Conservation (phyloP, 2,113 vertebrate genomes). For the Madoqua kirkii region DNA sequence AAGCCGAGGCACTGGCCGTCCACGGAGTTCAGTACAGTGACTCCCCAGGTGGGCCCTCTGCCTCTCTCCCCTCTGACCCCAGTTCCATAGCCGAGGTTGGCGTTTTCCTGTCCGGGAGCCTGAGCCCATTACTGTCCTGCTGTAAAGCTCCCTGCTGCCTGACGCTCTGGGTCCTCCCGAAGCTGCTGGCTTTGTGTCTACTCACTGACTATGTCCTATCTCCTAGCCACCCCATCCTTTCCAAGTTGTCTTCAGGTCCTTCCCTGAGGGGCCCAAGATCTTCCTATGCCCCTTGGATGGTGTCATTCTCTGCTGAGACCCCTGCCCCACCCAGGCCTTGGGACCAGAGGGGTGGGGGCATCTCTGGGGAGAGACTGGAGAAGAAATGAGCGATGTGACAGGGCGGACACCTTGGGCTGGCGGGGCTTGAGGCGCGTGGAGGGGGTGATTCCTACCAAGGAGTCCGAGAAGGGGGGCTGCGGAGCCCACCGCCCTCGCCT, state of each 20-base stretch:
- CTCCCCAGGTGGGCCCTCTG: background rate
- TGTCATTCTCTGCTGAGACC: background rate
- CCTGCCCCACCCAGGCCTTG: rapidly evolving
- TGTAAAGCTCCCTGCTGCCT: background rate
- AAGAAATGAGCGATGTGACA: rapidly evolving
- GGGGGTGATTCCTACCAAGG: background rate
- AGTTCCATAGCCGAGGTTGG: rapidly evolving
- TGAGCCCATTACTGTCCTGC: rapidly evolving
- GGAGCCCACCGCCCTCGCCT: background rate
- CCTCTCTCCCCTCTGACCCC: background rate
- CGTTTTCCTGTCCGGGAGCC: background rate
- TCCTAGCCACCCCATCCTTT: background rate
- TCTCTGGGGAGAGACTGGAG: background rate
- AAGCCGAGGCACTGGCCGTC: rapidly evolving
- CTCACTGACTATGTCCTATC: rapidly evolving
- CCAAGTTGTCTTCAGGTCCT: background rate
- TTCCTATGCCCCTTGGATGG: background rate
- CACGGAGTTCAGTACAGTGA: rapidly evolving
- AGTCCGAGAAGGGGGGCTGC: background rate
- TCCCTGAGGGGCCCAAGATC: background rate
- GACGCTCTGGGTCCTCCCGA: background rate
- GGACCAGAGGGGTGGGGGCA: background rate
- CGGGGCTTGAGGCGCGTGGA: rapidly evolving
- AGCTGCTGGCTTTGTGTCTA: background rate
- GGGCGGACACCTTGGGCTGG: rapidly evolving